Evolutionary conservation across 2,888 invertebrate genomes (phyloP), one percentile per base, ranked within the genome.

Genomic region (Anorthoa munda): DNA sequence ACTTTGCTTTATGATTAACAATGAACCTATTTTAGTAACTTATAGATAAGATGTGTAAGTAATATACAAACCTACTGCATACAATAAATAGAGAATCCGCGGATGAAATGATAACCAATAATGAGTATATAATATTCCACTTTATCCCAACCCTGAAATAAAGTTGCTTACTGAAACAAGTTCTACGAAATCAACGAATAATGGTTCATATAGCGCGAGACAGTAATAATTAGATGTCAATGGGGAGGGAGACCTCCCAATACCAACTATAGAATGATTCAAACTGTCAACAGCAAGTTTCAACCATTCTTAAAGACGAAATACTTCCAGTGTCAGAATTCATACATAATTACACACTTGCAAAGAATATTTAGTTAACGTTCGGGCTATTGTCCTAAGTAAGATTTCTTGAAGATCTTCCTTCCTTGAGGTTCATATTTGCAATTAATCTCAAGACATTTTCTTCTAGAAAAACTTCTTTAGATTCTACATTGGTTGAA

Each of bases 391-490:
- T 45, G 39, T 39, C 39, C n/a, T 18, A 15, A 64, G 50, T 68
- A 23, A 5, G 3, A 15, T 69, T 53, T 45, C 4, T 31, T 31
- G 39, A 53, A 53, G 26, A n/a, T n/a, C n/a, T 55, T 67, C 17
- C 13, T 7, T 31, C 7, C 31, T 39, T 31, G 3, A 39, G 67
- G 55, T 68, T 46, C 39, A 23, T 17, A 69, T 48, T 68, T 70
- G 11, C 45, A 26, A 4, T 45, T 2, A 13, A 21, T 26, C 23
- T 9, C 17, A 18, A 17, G n/a, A 70, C 0, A 13, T 18, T 39
- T 45, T 11, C 3, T 45, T 45, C n/a, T 39, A 23, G 1, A 39
- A 23, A 39, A 2, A 23, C 17, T 31, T 39, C 21, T 31, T 46
- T n/a, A n/a, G 17, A 12, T 9, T 56, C 23, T 1, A 17, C 58